These are phyloP conservation scores for Zaprionus lineosus DNA, from an alignment of 2,888 invertebrate genomes.

Conservation along the genomic window DNA sequence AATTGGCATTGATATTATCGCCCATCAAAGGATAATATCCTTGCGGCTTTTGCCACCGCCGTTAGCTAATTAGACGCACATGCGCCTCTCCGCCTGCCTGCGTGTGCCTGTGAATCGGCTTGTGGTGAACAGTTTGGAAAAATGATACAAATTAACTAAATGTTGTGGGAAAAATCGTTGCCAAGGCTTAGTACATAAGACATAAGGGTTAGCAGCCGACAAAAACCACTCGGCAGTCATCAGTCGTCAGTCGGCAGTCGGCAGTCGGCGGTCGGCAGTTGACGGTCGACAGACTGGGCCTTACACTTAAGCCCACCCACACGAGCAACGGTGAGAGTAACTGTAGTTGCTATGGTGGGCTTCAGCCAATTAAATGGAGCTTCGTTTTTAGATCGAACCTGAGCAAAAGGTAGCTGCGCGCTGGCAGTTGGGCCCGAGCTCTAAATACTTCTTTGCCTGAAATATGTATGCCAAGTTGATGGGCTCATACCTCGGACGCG, in stretches of 20 bases:
- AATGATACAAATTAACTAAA: slow-evolving; percentile 66
- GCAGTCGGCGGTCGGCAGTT: slow-evolving; percentile 8
- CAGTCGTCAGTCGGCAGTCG: slow-evolving; percentile 17
- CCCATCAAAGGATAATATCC: slow-evolving; percentile 64
- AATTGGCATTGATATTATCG: slow-evolving; percentile 49
- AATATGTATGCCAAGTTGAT: slow-evolving; percentile 41
- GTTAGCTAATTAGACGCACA: slow-evolving; percentile 65
- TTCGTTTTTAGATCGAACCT: slow-evolving; percentile 18
- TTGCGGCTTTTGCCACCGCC: slow-evolving; percentile 22
- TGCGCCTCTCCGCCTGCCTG: slow-evolving; percentile 36
- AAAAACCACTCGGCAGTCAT: slow-evolving; percentile 10
- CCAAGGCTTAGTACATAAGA: slow-evolving; percentile 27
- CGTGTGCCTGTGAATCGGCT: slow-evolving; percentile 60
- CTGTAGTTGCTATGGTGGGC: slow-evolving; percentile 46
- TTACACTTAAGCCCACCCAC: too few species aligned
- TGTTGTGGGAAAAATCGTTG: slow-evolving; percentile 27
- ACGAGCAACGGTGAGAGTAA: slow-evolving; percentile 4
- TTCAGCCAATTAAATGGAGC: slow-evolving; percentile 62
- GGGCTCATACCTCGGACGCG: slow-evolving; percentile 1
- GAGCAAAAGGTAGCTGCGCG: slow-evolving; percentile 14
- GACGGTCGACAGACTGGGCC: too few species aligned
- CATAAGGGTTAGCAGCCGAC: slow-evolving; percentile 41
- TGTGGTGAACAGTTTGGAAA: slow-evolving; percentile 47
- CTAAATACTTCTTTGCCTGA: background rate
- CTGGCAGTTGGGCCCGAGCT: background rate